A percentile compares a stretch with the other conserved stretches of the same genome.
These are phyloP conservation scores for Hepsetus odoe DNA, from an alignment of 2,113 vertebrate genomes.

Conservation along the genomic window DNA sequence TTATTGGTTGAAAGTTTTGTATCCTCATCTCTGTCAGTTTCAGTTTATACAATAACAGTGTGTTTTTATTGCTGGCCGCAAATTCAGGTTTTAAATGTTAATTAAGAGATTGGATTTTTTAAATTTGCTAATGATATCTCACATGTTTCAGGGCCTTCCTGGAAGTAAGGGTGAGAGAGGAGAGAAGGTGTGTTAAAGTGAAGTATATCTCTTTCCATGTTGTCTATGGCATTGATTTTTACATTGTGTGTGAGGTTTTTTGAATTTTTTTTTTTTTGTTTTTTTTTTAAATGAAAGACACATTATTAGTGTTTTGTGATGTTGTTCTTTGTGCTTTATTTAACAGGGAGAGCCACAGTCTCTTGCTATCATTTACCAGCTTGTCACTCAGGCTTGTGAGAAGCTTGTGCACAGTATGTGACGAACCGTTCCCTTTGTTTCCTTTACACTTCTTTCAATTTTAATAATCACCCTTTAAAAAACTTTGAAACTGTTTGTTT, in stretches of 20 bases:
- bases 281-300: too few species aligned
- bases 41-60: too few species aligned
- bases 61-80: too few species aligned
- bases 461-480: too few species aligned
- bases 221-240: not conserved
- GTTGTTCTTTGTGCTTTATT: constrained; percentile 28
- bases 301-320: not conserved
- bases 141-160: constrained; percentile 84
- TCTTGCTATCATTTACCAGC: constrained; percentile 86
- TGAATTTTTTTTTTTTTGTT: not conserved
- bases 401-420: constrained; percentile 88
- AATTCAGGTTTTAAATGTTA: not conserved
- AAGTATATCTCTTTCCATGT: not conserved
- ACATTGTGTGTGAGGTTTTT: too few species aligned
- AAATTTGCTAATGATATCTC: constrained; percentile 3
- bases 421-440: not conserved
- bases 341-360: constrained; percentile 90
- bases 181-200: constrained; percentile 82
- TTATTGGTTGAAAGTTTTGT: not conserved
- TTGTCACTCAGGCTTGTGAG: constrained; percentile 91
- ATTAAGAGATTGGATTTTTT: not conserved
- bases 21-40: not conserved
- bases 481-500: not conserved
- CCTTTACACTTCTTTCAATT: too few species aligned
- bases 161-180: constrained; percentile 91